These are phyloP conservation scores for Lutjanus campechanus DNA, from an alignment of 2,797 vertebrate species.

Conservation along the genomic window DNA sequence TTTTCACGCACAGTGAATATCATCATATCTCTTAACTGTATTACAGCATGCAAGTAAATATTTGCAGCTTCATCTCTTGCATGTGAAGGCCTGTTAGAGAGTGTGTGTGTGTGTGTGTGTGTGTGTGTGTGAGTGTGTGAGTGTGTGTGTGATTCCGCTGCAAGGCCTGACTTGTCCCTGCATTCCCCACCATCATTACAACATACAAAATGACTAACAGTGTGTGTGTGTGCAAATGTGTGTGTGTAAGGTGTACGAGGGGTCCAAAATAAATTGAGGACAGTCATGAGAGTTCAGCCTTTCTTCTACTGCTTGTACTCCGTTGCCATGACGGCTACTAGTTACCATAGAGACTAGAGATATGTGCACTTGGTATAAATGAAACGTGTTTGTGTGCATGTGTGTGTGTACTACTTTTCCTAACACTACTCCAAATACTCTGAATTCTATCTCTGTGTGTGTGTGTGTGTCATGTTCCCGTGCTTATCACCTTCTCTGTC, in stretches of 20 bases:
- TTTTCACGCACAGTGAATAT: neutral
- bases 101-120: conserved; percentile 22
- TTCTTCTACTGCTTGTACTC: conserved; percentile 74
- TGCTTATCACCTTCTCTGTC: conserved; percentile 82
- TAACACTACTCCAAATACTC: conserved; percentile 55
- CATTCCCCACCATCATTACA: conserved; percentile 54
- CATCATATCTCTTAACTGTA: neutral
- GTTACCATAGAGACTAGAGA: conserved; percentile 87
- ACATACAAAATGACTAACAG: neutral
- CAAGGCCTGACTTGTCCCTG: conserved; percentile 63
- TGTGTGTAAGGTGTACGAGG: neutral
- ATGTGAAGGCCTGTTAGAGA: conserved; percentile 59
- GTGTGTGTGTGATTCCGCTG: conserved; percentile 41
- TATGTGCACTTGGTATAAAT: conserved; percentile 76
- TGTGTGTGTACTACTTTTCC: conserved; percentile 54
- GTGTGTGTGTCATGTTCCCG: conserved; percentile 59
- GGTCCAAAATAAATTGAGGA: conserved; percentile 72
- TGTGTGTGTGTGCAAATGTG: neutral
- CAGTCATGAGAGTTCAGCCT: conserved; percentile 79
- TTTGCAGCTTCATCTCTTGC: conserved; percentile 24
- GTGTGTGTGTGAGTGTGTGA: conserved; percentile 29
- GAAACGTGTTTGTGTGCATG: conserved; percentile 58
- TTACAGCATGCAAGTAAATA: neutral
- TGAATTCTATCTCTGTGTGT: conserved; percentile 40
- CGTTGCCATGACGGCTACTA: conserved; percentile 84